A percentile compares a stretch with the other conserved stretches of the same genome.
These are phyloP conservation scores for Tyrannus savana DNA, from an alignment of 2,113 vertebrate genomes.

Conservation along the genomic window DNA sequence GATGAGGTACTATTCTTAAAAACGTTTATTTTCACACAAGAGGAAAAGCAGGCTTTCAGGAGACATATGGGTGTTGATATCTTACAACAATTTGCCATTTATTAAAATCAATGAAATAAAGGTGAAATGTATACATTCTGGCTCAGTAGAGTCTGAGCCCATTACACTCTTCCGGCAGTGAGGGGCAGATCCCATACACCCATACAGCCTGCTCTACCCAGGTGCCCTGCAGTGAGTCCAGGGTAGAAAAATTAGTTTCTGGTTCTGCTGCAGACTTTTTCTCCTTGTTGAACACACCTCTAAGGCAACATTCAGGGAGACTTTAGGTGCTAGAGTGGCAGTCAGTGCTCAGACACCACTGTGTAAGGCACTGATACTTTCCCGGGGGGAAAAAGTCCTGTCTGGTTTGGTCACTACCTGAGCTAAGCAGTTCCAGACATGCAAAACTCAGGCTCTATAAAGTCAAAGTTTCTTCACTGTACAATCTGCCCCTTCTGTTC, in stretches of 20 bases:
- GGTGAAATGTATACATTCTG: neutral
- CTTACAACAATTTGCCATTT: neutral
- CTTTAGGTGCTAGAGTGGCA: neutral
- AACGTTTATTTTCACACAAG: neutral
- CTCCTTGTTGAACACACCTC: neutral
- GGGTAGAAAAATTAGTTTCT: neutral
- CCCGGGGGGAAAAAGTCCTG: too few relatives aligned
- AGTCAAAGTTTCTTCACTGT: neutral
- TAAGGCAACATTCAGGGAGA: neutral
- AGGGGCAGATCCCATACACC: fast-evolving
- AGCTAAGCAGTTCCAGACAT: neutral
- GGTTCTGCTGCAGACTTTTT: neutral
- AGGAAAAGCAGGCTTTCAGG: fast-evolving
- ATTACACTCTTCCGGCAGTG: neutral
- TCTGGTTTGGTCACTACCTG: too few relatives aligned
- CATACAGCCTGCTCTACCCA: neutral
- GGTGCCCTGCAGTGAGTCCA: neutral
- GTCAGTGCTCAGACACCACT: neutral
- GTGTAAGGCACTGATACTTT: neutral
- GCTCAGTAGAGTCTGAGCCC: neutral
- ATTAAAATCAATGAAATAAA: neutral
- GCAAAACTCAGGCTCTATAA: neutral
- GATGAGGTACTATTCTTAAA: neutral
- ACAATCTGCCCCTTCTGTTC: neutral
- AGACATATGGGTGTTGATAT: neutral